phyloP scores from a whole-genome alignment of 2,113 vertebrate genomes.

The Dicentrarchus labrax region DNA sequence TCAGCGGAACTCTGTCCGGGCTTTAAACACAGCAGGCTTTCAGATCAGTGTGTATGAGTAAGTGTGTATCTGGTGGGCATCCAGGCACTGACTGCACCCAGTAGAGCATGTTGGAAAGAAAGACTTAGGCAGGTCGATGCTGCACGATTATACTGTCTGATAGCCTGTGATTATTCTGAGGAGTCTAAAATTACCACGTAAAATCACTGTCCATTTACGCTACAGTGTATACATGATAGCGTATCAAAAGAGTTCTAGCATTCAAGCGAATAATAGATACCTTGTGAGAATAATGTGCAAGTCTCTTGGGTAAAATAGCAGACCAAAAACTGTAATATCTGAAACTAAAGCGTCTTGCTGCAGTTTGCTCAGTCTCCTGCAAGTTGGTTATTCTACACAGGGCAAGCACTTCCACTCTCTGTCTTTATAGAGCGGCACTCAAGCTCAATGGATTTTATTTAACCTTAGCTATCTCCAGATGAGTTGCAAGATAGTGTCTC shows the following conservation, averaged over 20 bases:
- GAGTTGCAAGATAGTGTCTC: constrained; percentile 57
- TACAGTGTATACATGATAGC: constrained; percentile 40
- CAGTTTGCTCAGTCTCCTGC: constrained; percentile 34
- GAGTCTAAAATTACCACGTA: constrained; percentile 56
- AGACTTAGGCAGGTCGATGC: constrained; percentile 51
- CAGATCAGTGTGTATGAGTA: constrained; percentile 49
- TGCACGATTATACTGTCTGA: constrained; percentile 50
- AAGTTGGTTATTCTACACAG: constrained; percentile 43
- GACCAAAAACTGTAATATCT: constrained; percentile 54
- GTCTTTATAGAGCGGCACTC: constrained; percentile 51
- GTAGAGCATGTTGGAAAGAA: constrained; percentile 55
- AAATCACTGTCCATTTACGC: constrained; percentile 57
- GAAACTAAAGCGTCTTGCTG: constrained; percentile 39
- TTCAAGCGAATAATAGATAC: constrained; percentile 49
- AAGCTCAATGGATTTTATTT: constrained; percentile 69
- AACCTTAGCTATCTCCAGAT: constrained; percentile 66
- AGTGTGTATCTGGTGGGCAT: constrained; percentile 55
- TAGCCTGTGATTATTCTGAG: constrained; percentile 71
- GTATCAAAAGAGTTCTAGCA: constrained; percentile 33
- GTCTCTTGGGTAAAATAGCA: constrained; percentile 30
- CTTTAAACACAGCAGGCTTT: constrained; percentile 41
- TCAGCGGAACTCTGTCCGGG: constrained; percentile 41
- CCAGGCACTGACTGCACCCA: constrained; percentile 29
- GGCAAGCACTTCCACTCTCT: constrained; percentile 39
- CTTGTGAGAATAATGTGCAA: constrained; percentile 15